Conservation (phyloP, 37 sponge, comb jelly and placozoan genomes). For the Oopsacas minuta region DNA sequence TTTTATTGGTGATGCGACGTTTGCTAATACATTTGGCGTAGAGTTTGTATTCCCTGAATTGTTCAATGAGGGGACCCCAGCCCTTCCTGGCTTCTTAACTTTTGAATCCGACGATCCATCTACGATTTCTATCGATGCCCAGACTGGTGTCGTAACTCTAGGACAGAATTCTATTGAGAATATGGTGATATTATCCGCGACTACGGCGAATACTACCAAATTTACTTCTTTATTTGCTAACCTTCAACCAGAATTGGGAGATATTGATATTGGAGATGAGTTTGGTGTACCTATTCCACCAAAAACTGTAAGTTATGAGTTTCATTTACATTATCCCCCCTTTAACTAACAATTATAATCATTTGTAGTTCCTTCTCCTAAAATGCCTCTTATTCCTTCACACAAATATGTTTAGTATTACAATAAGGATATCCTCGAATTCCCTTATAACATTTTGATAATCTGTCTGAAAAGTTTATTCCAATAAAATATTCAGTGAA, state of each 20-base stretch:
- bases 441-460: too few species aligned
- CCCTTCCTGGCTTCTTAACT: not conserved
- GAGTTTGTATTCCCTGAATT: not conserved
- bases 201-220: not conserved
- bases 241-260: conserved; percentile 55
- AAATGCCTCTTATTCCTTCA: too few species aligned
- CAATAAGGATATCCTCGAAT: too few species aligned
- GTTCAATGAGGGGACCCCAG: not conserved
- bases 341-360: too few species aligned
- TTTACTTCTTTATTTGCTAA: not conserved
- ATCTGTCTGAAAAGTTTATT: too few species aligned
- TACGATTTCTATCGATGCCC: not conserved
- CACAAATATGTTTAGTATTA: too few species aligned
- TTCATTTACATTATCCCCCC: too few species aligned
- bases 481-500: too few species aligned
- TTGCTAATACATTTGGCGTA: not conserved
- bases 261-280: conserved; percentile 39
- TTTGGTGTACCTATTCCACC: conserved; percentile 22
- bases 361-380: too few species aligned
- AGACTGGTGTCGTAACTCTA: not conserved
- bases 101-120: not conserved
- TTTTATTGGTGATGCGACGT: not conserved
- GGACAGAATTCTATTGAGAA: not conserved
- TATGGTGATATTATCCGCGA: not conserved
- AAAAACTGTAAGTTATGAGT: not conserved